Percentiles rank a stretch among this genome's conserved stretches.
Conservation (phyloP, 1,140 invertebrate genomes). For the Mesaphorura yosii region DNA sequence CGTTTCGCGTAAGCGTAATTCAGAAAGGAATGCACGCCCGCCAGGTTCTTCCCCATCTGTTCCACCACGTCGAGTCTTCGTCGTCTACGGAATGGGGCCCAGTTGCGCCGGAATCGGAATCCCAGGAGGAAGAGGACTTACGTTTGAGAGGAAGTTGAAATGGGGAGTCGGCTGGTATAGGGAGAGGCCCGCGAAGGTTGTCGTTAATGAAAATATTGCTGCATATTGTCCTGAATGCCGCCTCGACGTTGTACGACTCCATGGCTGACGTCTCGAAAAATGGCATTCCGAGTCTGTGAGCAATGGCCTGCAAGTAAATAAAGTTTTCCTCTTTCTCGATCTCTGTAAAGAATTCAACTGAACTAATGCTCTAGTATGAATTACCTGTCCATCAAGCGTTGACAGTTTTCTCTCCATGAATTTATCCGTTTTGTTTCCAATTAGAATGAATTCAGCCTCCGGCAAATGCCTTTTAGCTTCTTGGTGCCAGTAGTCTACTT, state of each 20-base stretch:
- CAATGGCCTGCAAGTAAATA: constrained; percentile 42
- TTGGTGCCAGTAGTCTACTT: constrained; percentile 77
- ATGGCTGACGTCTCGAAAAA: constrained; percentile 81
- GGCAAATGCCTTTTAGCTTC: constrained; percentile 75
- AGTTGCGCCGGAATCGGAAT: too few relatives aligned
- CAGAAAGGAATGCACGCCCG: too few relatives aligned
- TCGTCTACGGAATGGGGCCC: too few relatives aligned
- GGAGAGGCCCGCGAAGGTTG: too few relatives aligned
- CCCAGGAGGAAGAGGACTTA: too few relatives aligned
- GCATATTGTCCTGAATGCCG: constrained; percentile 50
- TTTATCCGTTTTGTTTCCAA: constrained; percentile 54
- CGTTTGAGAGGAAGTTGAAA: too few relatives aligned
- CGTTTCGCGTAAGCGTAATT: too few relatives aligned
- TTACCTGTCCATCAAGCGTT: constrained; percentile 7
- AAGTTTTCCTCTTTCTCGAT: background rate
- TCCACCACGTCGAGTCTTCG: too few relatives aligned
- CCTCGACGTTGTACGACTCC: constrained; percentile 60
- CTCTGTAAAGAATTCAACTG: background rate
- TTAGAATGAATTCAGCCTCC: constrained; percentile 75
- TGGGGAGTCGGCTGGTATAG: too few relatives aligned
- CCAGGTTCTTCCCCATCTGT: too few relatives aligned
- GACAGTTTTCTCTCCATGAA: constrained; percentile 7
- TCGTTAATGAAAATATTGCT: constrained; percentile 1
- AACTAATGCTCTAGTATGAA: background rate
- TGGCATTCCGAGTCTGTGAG: constrained; percentile 65